Conservation (phyloP, 2,113 vertebrate genomes). For the Tetraodon nigroviridis region DNA sequence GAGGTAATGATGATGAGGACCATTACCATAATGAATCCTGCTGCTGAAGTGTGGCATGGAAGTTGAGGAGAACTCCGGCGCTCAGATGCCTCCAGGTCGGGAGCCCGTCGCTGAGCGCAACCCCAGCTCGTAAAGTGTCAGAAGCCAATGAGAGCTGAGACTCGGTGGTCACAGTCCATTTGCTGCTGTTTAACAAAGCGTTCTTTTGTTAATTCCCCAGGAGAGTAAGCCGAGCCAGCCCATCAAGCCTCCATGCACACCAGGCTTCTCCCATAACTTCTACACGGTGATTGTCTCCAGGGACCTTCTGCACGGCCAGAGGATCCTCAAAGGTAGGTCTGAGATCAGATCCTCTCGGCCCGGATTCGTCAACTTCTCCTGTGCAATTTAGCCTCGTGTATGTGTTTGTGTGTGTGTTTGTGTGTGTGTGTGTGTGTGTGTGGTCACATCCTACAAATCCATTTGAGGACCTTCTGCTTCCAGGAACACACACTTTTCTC, state of each 20-base stretch:
- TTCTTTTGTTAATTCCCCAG: slow-evolving; percentile 61
- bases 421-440: too few species aligned
- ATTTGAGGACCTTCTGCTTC: not conserved
- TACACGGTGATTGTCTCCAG: slow-evolving; percentile 78
- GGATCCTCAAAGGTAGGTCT: slow-evolving; percentile 76
- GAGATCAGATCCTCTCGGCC: slow-evolving; percentile 16
- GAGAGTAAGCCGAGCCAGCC: slow-evolving; percentile 67
- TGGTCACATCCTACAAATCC: not conserved
- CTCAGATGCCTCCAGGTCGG: too few species aligned
- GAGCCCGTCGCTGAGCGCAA: slow-evolving; percentile 17
- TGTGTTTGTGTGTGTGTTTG: too few species aligned
- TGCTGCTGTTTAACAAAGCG: slow-evolving; percentile 49
- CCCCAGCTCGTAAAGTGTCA: slow-evolving; percentile 30
- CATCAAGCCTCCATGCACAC: slow-evolving; percentile 64
- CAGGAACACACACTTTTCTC: not conserved
- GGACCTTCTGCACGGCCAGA: slow-evolving; percentile 70
- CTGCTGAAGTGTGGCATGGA: not conserved
- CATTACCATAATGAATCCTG: not conserved
- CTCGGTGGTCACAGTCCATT: slow-evolving; percentile 51
- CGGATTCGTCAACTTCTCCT: slow-evolving; percentile 9
- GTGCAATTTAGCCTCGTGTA: too few species aligned
- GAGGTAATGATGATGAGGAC: not conserved
- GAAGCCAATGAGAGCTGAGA: slow-evolving; percentile 42
- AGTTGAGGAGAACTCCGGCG: too few species aligned
- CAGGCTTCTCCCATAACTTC: slow-evolving; percentile 79